phyloP scores from a whole-genome alignment of 2,797 vertebrate genomes.

The Nannoperca obscura region DNA sequence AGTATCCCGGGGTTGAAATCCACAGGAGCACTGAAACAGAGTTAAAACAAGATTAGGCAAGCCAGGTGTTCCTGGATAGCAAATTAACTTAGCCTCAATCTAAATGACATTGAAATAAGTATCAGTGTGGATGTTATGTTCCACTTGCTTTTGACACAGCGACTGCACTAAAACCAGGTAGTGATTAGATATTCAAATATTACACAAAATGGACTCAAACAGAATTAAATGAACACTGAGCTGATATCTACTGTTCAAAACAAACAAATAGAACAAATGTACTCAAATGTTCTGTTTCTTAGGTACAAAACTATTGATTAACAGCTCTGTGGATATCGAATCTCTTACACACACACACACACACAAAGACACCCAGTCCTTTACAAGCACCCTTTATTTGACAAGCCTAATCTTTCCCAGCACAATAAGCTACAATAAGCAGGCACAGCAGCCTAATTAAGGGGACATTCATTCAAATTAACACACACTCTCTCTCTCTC shows the following conservation, averaged over 20 bases:
- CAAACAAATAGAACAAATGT: background rate
- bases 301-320: slow-evolving; percentile 42
- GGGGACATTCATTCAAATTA: slow-evolving; percentile 75
- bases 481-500: slow-evolving; percentile 51
- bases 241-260: background rate
- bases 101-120: background rate
- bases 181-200: background rate
- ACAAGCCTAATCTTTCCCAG: slow-evolving; percentile 73
- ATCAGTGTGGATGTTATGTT: background rate
- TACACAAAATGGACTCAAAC: background rate
- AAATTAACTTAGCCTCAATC: background rate
- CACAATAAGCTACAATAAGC: slow-evolving; percentile 75
- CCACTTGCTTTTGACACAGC: background rate
- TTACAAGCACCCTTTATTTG: slow-evolving; percentile 68
- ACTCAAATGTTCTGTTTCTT: background rate
- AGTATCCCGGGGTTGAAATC: background rate
- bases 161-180: background rate
- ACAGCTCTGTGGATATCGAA: slow-evolving; percentile 13
- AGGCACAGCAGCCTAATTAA: slow-evolving; percentile 75
- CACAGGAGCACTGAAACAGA: slow-evolving; percentile 1
- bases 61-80: background rate
- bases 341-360: slow-evolving; percentile 17
- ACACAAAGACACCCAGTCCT: slow-evolving; percentile 27
- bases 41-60: background rate
- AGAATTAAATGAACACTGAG: background rate